Evolutionary conservation across 1,140 invertebrate species (phyloP).

Genomic region (Amphibalanus amphitrite): DNA sequence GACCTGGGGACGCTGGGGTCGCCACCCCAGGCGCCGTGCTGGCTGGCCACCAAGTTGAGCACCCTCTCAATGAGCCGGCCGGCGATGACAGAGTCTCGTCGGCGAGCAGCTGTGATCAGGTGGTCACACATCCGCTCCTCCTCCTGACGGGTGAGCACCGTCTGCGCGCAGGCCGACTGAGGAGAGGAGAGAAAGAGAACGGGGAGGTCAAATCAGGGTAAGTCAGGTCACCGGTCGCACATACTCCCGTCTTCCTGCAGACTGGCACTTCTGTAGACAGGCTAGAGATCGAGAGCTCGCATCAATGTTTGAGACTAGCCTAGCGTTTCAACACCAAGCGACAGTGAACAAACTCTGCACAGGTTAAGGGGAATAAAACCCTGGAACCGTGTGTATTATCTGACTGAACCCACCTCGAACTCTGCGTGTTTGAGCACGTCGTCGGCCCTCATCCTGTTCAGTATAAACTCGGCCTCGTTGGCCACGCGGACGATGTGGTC

Average conservation of each 20-base stretch:
- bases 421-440: conserved; percentile 68
- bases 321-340: too few relatives aligned
- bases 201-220: too few relatives aligned
- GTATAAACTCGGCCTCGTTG: conserved; percentile 99
- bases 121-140: conserved; percentile 96
- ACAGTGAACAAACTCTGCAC: too few relatives aligned
- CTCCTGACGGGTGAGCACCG: conserved; percentile 68
- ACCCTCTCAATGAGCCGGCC: conserved; percentile 80
- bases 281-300: too few relatives aligned
- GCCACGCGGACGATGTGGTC: conserved; percentile 98
- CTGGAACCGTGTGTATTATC: too few relatives aligned
- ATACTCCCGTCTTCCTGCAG: too few relatives aligned
- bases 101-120: conserved; percentile 79
- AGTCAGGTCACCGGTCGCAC: too few relatives aligned
- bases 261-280: too few relatives aligned
- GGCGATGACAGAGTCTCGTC: conserved; percentile 83
- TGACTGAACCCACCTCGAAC: conserved; percentile 21
- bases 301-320: too few relatives aligned
- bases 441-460: conserved; percentile 95
- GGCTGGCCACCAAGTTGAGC: conserved; percentile 80
- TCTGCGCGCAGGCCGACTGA: conserved; percentile 79
- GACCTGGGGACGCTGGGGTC: background rate
- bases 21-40: conserved; percentile 74
- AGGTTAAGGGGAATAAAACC: too few relatives aligned
- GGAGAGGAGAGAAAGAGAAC: too few relatives aligned